phyloP scores from a whole-genome alignment of 2,113 vertebrate genomes.

The Columba janthina region DNA sequence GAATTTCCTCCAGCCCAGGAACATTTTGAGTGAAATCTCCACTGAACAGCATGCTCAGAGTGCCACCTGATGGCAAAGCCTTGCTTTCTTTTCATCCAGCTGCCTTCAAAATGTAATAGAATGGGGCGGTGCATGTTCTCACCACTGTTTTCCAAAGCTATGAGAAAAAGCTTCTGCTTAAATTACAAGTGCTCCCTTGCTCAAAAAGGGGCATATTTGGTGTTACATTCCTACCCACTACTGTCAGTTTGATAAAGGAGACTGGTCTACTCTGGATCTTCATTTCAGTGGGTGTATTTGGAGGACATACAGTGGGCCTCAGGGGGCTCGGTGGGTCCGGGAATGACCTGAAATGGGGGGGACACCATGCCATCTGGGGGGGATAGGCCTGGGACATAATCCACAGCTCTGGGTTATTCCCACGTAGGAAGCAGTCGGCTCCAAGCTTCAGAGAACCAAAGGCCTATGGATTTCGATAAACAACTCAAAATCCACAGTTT shows the following conservation, averaged over 20 bases:
- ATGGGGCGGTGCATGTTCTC: not conserved
- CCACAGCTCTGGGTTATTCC: not conserved
- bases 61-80: constrained; percentile 58
- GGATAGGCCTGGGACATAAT: not conserved
- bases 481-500: not conserved
- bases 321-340: not conserved
- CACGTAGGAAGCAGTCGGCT: not conserved
- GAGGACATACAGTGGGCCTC: not conserved
- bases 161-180: not conserved
- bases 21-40: not conserved
- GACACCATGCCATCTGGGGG: accelerated
- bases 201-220: not conserved
- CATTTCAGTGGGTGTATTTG: not conserved
- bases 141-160: not conserved
- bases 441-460: not conserved
- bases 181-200: not conserved
- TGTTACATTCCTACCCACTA: not conserved
- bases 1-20: constrained; percentile 40
- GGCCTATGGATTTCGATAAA: not conserved
- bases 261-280: not conserved
- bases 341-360: not conserved
- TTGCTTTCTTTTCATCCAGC: not conserved
- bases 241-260: not conserved
- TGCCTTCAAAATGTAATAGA: not conserved
- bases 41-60: constrained; percentile 37